Percentiles rank a stretch among this genome's conserved stretches.
phyloP scores from a whole-genome alignment of 2,113 vertebrate genomes.

The Pterophyllum scalare region DNA sequence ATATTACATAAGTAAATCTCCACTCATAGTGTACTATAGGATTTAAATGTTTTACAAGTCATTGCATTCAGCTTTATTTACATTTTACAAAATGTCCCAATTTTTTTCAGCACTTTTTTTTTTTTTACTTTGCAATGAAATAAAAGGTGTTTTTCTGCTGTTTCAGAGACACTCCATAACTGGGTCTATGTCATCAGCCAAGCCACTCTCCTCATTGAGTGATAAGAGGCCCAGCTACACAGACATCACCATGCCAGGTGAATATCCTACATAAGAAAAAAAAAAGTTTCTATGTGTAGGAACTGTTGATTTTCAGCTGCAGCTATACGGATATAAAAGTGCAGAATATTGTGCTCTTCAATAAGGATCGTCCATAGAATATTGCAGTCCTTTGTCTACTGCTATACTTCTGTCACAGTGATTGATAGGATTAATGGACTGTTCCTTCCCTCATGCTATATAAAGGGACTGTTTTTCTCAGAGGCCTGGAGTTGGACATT shows the following conservation, averaged over 20 bases:
- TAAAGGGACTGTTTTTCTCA: not conserved
- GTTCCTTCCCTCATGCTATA: slow-evolving; percentile 27
- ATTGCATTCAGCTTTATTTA: not conserved
- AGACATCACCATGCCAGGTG: slow-evolving; percentile 91
- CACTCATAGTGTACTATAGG: not conserved
- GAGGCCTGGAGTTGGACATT: not conserved
- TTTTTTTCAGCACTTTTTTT: too few species aligned
- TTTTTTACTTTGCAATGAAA: not conserved
- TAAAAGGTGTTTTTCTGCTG: not conserved
- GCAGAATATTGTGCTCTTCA: not conserved
- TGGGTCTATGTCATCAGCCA: slow-evolving; percentile 87
- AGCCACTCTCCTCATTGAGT: slow-evolving; percentile 86
- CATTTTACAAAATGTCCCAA: too few species aligned
- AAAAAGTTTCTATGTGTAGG: not conserved
- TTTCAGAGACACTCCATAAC: slow-evolving; percentile 94
- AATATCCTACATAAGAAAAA: not conserved
- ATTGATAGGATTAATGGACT: not conserved
- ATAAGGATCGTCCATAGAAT: not conserved
- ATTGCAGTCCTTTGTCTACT: not conserved
- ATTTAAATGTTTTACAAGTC: not conserved
- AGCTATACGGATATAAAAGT: not conserved
- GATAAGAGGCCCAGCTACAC: slow-evolving; percentile 95
- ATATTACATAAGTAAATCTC: not conserved
- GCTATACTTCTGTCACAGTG: not conserved
- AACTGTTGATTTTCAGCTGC: not conserved